Percentiles rank a stretch among this genome's conserved stretches.
phyloP scores from a whole-genome alignment of 2,888 invertebrate species.

The Pemphredon lugubris region DNA sequence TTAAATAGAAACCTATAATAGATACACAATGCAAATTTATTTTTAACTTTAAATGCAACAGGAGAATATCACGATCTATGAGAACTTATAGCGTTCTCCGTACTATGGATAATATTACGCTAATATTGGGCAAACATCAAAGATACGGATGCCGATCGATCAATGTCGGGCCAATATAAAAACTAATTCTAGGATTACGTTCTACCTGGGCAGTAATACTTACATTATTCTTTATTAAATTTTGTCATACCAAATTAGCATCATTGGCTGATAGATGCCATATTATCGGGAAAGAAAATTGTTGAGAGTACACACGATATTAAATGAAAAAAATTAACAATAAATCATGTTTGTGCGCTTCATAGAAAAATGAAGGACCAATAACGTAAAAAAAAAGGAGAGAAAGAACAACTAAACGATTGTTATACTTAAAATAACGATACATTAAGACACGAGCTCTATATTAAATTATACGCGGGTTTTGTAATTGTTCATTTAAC shows the following conservation, averaged over 20 bases:
- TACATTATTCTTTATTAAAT: constrained; percentile 31
- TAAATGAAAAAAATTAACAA: constrained; percentile 24
- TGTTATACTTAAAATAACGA: constrained; percentile 10
- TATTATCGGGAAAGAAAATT: constrained; percentile 22
- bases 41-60: not conserved
- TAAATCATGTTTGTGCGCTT: constrained; percentile 38
- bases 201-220: constrained; percentile 52
- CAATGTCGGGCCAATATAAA: constrained; percentile 29
- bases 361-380: constrained; percentile 43
- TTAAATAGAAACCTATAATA: constrained; percentile 17
- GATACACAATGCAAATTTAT: not conserved
- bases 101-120: constrained; percentile 23
- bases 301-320: constrained; percentile 20
- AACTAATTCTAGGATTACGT: constrained; percentile 47
- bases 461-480: constrained; percentile 57
- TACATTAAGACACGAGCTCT: constrained; percentile 53
- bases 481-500: constrained; percentile 18
- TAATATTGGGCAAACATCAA: constrained; percentile 18
- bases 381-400: constrained; percentile 26
- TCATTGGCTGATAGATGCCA: constrained; percentile 25
- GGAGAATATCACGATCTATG: constrained; percentile 3
- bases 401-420: constrained; percentile 16
- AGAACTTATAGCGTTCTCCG: not conserved
- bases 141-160: constrained; percentile 22
- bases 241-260: constrained; percentile 27